Conservation (phyloP, 2,888 invertebrate genomes). For the Rhagophthalmus giganteus region DNA sequence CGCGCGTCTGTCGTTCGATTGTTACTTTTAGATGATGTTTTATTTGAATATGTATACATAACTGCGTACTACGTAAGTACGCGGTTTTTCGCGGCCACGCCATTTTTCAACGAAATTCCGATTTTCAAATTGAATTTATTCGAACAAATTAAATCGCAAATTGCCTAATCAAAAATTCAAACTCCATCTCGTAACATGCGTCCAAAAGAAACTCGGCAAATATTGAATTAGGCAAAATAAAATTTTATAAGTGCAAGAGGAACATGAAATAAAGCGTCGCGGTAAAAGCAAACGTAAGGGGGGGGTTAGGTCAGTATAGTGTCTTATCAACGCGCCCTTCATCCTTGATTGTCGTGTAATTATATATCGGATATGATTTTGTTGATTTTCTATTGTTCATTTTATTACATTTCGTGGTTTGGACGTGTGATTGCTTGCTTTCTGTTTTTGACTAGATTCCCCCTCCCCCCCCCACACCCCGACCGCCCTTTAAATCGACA, state of each 20-base stretch:
- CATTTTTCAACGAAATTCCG: too few species aligned
- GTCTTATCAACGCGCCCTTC: conserved; percentile 17
- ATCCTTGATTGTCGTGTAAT: conserved; percentile 33
- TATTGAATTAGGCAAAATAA: background rate
- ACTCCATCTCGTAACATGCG: background rate
- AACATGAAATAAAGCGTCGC: too few species aligned
- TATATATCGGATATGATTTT: conserved; percentile 40
- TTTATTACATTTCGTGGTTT: conserved; percentile 39
- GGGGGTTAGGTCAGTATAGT: too few species aligned
- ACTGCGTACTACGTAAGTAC: too few species aligned
- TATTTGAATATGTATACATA: conserved; percentile 25
- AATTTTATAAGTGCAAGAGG: conserved; percentile 34
- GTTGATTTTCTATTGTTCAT: conserved; percentile 42
- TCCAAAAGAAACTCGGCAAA: background rate
- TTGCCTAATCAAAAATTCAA: too few species aligned
- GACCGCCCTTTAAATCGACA: background rate
- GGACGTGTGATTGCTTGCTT: conserved; percentile 13
- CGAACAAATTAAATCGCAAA: background rate
- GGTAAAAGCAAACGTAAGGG: too few species aligned
- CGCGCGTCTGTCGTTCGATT: conserved; percentile 27
- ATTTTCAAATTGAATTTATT: background rate
- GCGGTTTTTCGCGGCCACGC: too few species aligned
- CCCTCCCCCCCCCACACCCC: background rate
- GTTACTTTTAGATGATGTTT: conserved; percentile 14
- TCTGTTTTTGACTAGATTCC: conserved; percentile 6